A percentile compares a stretch with the other conserved stretches of the same genome.
phyloP scores from a whole-genome alignment of 2,888 invertebrate species.

The Palloptera scutellata region DNA sequence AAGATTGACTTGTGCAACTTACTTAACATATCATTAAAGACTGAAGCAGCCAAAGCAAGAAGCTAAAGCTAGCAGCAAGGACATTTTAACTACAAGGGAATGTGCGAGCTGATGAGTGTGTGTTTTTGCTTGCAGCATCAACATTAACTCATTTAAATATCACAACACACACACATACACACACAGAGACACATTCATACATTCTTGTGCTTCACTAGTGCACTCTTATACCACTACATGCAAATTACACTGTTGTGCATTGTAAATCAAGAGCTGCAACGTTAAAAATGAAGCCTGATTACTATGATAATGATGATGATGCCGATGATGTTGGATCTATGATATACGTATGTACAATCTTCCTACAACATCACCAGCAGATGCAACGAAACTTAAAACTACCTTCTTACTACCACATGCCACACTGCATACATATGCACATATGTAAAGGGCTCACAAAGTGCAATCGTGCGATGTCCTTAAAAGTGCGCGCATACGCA shows the following conservation, averaged over 20 bases:
- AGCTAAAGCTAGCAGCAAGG: constrained; percentile 16
- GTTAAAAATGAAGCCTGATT: too few species aligned
- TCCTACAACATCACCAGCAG: too few species aligned
- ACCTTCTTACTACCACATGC: too few species aligned
- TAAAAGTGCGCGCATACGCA: constrained; percentile 16
- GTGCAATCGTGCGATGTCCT: constrained; percentile 17
- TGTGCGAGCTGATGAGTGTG: constrained; percentile 9
- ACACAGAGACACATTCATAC: not conserved
- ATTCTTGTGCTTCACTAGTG: constrained; percentile 4
- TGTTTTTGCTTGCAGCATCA: constrained; percentile 30
- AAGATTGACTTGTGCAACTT: constrained; percentile 47
- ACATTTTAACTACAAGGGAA: constrained; percentile 7
- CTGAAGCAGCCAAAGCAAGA: constrained; percentile 11
- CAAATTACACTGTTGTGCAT: constrained; percentile 27
- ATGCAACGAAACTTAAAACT: too few species aligned
- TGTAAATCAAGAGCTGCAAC: constrained; percentile 20
- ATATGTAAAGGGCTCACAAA: constrained; percentile 13
- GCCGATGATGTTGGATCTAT: too few species aligned
- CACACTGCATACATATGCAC: not conserved
- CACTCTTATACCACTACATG: constrained; percentile 20
- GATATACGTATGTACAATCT: too few species aligned
- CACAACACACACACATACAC: constrained; percentile 31
- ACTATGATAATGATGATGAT: too few species aligned
- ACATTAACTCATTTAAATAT: constrained; percentile 45
- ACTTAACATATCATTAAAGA: constrained; percentile 48